A percentile compares a stretch with the other conserved stretches of the same genome.
Evolutionary conservation across 2,797 vertebrate species (phyloP).

Genomic region (Glossophaga mutica): DNA sequence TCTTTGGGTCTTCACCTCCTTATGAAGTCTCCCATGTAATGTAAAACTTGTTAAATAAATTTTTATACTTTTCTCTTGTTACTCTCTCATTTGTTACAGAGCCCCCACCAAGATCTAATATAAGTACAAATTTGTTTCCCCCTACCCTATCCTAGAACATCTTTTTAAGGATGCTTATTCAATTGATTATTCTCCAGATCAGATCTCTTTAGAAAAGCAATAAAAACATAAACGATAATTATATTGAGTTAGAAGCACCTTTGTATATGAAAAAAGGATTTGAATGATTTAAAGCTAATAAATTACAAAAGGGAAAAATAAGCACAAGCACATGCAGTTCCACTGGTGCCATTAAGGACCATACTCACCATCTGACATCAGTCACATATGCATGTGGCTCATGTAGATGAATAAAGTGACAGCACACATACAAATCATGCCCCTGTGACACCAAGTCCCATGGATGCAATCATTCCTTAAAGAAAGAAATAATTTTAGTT

Average conservation of each 20-base stretch:
- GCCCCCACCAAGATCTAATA: neutral
- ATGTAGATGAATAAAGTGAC: neutral
- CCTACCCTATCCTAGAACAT: neutral
- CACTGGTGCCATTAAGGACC: neutral
- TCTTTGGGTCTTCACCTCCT: neutral
- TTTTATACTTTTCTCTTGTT: neutral
- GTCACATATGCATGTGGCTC: neutral
- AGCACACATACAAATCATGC: neutral
- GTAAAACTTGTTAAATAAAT: neutral
- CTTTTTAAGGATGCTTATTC: neutral
- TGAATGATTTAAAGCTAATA: conserved; percentile 14
- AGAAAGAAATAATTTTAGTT: neutral
- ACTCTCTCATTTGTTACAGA: neutral
- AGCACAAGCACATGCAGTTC: neutral
- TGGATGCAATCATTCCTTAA: neutral
- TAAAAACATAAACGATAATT: neutral
- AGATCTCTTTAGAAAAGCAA: neutral
- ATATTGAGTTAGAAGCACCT: neutral
- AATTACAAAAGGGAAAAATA: conserved; percentile 14
- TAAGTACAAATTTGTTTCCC: neutral
- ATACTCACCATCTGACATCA: neutral
- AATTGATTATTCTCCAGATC: neutral
- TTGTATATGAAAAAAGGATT: neutral
- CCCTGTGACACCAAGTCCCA: neutral
- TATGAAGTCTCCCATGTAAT: neutral